Percentiles rank a stretch among this genome's conserved stretches.
Conservation (phyloP, 2,113 vertebrate genomes). For the Lycaon pictus region DNA sequence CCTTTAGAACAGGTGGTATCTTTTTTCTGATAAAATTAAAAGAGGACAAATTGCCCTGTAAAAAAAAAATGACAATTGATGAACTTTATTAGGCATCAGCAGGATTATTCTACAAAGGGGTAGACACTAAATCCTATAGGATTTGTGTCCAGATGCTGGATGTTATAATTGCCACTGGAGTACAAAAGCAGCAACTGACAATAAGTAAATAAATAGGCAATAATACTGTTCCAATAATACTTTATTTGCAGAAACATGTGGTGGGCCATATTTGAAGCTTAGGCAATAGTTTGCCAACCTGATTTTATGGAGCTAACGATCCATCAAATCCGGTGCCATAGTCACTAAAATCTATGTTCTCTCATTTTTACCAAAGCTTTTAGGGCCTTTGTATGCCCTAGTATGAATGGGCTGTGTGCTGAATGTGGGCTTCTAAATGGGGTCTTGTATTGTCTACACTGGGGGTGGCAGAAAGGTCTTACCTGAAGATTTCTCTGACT, state of each 20-base stretch:
- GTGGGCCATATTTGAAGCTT: not conserved
- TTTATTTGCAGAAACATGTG: not conserved
- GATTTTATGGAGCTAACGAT: rapidly evolving
- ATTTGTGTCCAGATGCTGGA: not conserved
- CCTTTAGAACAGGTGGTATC: not conserved
- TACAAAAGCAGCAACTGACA: not conserved
- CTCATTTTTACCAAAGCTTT: not conserved
- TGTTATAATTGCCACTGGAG: rapidly evolving
- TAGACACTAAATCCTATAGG: too few relatives aligned
- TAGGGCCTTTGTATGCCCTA: not conserved
- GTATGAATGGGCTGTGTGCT: not conserved
- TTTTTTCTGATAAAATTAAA: not conserved
- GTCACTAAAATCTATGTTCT: not conserved
- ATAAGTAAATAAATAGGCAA: not conserved
- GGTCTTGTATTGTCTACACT: not conserved
- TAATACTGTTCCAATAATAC: not conserved
- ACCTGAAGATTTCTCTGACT: not conserved
- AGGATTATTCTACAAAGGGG: not conserved
- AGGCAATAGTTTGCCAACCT: not conserved
- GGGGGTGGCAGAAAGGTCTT: not conserved
- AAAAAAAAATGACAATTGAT: not conserved
- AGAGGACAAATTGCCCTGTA: not conserved
- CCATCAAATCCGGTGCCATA: not conserved
- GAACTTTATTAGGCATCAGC: not conserved
- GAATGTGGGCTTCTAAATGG: not conserved